These are phyloP conservation scores for Cheilosia soror DNA, from an alignment of 2,888 invertebrate genomes.

Conservation along the genomic window DNA sequence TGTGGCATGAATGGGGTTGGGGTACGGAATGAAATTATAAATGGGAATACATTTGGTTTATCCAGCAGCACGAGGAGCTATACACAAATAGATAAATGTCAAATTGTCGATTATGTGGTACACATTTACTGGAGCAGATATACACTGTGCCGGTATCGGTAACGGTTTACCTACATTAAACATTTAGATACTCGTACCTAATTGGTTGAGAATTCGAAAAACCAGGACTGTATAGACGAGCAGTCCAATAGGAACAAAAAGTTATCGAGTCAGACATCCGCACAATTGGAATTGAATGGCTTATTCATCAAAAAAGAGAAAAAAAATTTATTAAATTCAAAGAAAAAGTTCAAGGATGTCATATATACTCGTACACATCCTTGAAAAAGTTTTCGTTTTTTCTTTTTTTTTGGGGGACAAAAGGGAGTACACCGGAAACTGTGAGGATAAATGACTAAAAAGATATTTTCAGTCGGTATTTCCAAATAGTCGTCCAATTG, in stretches of 20 bases:
- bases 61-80: slow-evolving; percentile 22
- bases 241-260: slow-evolving; percentile 9
- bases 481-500: slow-evolving; percentile 34
- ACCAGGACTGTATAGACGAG: slow-evolving; percentile 39
- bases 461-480: slow-evolving; percentile 35
- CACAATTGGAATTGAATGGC: slow-evolving; percentile 68
- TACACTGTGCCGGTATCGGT: neutral
- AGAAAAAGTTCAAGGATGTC: slow-evolving; percentile 59
- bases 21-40: slow-evolving; percentile 47
- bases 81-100: slow-evolving; percentile 52
- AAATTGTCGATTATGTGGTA: slow-evolving; percentile 40
- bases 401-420: neutral
- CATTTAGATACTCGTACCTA: slow-evolving; percentile 43
- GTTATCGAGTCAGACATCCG: slow-evolving; percentile 57
- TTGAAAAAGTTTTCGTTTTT: slow-evolving; percentile 19
- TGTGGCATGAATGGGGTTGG: neutral
- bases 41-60: slow-evolving; percentile 24
- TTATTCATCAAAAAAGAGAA: slow-evolving; percentile 53
- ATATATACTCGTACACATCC: slow-evolving; percentile 3
- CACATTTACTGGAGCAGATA: slow-evolving; percentile 2
- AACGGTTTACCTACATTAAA: slow-evolving; percentile 31
- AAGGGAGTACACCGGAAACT: slow-evolving; percentile 21
- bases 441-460: slow-evolving; percentile 38
- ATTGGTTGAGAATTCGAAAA: slow-evolving; percentile 38
- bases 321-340: neutral